A percentile compares a stretch with the other conserved stretches of the same genome.
Evolutionary conservation across 1,140 invertebrate species (phyloP).

Genomic region (Scaptodrosophila lebanonensis): DNA sequence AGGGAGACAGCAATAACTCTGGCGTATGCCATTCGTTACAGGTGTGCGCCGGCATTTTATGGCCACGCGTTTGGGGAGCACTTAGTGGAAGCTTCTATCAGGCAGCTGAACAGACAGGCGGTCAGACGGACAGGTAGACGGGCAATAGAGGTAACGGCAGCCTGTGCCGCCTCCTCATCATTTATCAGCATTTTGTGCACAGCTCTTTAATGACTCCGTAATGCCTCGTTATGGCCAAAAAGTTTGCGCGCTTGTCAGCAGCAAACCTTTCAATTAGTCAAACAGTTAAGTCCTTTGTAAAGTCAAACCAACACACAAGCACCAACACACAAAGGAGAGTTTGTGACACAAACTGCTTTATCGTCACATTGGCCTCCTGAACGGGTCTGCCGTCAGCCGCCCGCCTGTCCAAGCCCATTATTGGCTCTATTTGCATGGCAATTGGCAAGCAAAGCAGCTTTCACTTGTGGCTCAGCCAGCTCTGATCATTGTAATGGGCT

Average conservation of each 20-base stretch:
- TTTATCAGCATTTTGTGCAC: neutral
- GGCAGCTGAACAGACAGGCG: no score
- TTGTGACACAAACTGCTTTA: no score
- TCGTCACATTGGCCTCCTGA: no score
- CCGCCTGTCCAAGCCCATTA: slow-evolving; percentile 28
- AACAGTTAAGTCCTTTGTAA: no score
- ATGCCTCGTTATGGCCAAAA: neutral
- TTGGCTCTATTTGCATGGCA: slow-evolving; percentile 22
- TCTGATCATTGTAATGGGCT: neutral
- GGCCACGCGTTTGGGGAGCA: neutral
- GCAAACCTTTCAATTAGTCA: slow-evolving; percentile 29
- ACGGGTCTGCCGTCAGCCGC: neutral
- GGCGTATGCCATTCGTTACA: slow-evolving; percentile 1
- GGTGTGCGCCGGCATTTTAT: slow-evolving; percentile 25
- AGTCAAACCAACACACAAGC: no score
- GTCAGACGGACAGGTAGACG: no score
- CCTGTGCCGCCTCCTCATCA: no score
- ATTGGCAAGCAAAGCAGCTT: slow-evolving; percentile 13
- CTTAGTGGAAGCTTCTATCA: neutral
- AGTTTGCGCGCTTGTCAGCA: neutral
- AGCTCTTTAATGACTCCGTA: slow-evolving; percentile 18
- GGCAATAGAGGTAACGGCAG: no score
- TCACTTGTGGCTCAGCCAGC: slow-evolving; percentile 3
- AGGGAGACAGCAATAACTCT: no score
- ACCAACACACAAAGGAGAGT: no score